Conservation (phyloP, 2,113 vertebrate species). For the Apodemus sylvaticus region DNA sequence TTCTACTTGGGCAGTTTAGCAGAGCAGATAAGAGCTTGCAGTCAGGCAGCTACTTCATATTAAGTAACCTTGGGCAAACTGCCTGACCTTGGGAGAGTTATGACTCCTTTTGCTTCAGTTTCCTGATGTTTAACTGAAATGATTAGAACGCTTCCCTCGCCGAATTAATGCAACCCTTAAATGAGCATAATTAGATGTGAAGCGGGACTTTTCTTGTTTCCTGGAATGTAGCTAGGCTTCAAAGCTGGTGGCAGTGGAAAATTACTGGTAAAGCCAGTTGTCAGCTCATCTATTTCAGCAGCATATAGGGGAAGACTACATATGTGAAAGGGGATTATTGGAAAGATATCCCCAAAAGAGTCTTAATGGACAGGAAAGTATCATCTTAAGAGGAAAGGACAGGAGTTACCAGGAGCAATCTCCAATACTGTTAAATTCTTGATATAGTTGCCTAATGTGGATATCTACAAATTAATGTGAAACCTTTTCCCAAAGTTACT, state of each 20-base stretch:
- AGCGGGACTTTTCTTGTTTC: slow-evolving; percentile 32
- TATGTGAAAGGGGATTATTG: neutral
- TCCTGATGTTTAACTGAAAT: slow-evolving; percentile 35
- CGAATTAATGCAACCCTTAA: neutral
- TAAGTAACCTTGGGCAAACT: neutral
- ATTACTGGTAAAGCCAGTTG: neutral
- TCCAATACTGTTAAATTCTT: neutral
- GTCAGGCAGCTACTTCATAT: neutral
- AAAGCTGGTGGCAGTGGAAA: neutral
- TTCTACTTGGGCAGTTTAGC: neutral
- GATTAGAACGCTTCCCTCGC: neutral
- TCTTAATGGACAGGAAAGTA: neutral
- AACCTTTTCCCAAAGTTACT: neutral
- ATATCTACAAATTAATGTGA: neutral
- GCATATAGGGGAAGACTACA: neutral
- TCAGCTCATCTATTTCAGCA: neutral
- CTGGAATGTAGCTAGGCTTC: neutral
- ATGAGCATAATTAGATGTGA: slow-evolving; percentile 17
- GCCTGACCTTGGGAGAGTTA: neutral
- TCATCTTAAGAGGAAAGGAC: neutral
- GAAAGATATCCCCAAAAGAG: neutral
- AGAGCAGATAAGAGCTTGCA: neutral
- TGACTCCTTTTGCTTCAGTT: neutral
- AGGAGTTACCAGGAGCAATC: neutral
- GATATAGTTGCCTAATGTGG: no score